Base-by-base conservation (phyloP, 2,113 vertebrate genomes). In the Lophius piscatorius region DNA sequence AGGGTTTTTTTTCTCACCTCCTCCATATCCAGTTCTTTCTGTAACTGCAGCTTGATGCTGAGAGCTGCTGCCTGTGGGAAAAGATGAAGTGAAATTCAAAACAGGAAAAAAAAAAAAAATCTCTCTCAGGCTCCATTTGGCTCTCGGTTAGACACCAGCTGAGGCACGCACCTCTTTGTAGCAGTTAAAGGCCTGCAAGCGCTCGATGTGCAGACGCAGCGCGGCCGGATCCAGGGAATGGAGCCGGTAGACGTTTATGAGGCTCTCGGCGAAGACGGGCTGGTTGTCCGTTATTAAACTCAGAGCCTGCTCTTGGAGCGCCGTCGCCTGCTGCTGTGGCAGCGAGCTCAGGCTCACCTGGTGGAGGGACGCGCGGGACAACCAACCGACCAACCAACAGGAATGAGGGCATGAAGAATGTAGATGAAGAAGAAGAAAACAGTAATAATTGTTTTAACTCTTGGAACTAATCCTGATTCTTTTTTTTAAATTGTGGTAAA, bases 11-110 rank as follows among this genome's bases (percentile, higher is more conserved):
- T 1, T 44, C 92, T 91, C 51, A 96, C 95, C 93, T 94, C 88
- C 55, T 96, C 94, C 68, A 93, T 54, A 40, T 92, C 82, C 20
- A 94, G 87, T 11, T 94, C 89, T 3, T 85, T 74, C 83, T 95
- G 95, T 22, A 94, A 75, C 23, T 90, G 81, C 61, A 95, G 81
- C 63, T 93, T 94, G 1, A 84, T 88, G 49, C 91, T 78, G 47
- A 94, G 76, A 5, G 83, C 8, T 8, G 81, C 78, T n/a, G 93
- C 94, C 95, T 97, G 82, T 38, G 12, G n/a, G 16, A 1, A 36
- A 49, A 26, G 12, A 57, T 0, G 29, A 20, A 22, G 26, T 39
- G 14, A 5, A 13, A 23, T 35, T 41, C 4, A 31, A 41, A 48
- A 63, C 7, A 23, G 5, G 40, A 47, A 48, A 49, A 31, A 41